A percentile compares a stretch with the other conserved stretches of the same genome.
These are phyloP conservation scores for Busseola fusca DNA, from an alignment of 2,888 invertebrate genomes.

Conservation along the genomic window DNA sequence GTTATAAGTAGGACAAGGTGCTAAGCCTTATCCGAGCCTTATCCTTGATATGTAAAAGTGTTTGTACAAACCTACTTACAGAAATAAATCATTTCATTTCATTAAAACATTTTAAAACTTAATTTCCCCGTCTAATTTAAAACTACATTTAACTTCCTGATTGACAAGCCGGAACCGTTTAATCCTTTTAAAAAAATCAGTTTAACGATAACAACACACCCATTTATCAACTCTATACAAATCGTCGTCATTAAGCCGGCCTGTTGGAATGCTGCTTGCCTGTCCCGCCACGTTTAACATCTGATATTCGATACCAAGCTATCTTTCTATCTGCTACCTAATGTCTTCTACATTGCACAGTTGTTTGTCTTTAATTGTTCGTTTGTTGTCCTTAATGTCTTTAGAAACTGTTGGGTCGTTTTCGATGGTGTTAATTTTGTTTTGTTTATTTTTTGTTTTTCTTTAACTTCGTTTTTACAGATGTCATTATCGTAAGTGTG, in stretches of 20 bases:
- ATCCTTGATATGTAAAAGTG: too few species aligned
- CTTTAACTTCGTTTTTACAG: not conserved
- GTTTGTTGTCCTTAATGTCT: conserved; percentile 50
- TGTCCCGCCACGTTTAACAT: conserved; percentile 81
- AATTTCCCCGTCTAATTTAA: not conserved
- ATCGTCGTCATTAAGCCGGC: conserved; percentile 77
- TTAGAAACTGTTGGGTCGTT: conserved; percentile 20
- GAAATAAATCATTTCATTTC: too few species aligned
- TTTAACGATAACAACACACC: conserved; percentile 14
- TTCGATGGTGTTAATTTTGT: conserved; percentile 18
- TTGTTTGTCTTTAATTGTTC: conserved; percentile 49
- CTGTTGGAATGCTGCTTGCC: conserved; percentile 83
- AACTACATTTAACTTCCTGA: not conserved
- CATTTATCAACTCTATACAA: conserved; percentile 73
- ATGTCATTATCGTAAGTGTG: not conserved
- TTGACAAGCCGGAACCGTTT: not conserved
- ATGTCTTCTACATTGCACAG: conserved; percentile 53
- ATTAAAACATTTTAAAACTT: too few species aligned
- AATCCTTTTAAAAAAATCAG: not conserved
- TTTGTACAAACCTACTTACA: too few species aligned
- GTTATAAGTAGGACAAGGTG: not conserved
- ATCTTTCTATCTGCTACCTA: conserved; percentile 83
- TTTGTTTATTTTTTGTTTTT: not conserved
- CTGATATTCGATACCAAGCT: conserved; percentile 83
- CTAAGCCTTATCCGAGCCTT: not conserved